A percentile compares a stretch with the other conserved stretches of the same genome.
Evolutionary conservation across 2,888 invertebrate genomes (phyloP).

Genomic region (Synergus umbraculus): DNA sequence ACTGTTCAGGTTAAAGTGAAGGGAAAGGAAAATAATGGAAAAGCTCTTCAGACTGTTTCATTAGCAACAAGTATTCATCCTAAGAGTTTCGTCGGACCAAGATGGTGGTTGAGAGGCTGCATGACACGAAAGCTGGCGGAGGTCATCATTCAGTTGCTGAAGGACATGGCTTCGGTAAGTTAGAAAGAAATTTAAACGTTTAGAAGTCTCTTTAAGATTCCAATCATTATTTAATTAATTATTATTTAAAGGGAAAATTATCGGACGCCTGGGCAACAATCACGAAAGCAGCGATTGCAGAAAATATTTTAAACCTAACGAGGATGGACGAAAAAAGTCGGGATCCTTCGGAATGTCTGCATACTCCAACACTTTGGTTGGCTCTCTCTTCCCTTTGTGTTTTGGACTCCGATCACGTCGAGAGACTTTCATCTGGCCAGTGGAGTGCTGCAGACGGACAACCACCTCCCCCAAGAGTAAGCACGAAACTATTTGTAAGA

Average conservation of each 20-base stretch:
- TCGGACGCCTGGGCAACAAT: slow-evolving; percentile 91
- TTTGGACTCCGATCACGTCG: slow-evolving; percentile 93
- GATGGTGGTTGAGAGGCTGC: slow-evolving; percentile 93
- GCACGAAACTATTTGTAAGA: slow-evolving; percentile 42
- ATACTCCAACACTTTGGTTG: slow-evolving; percentile 93
- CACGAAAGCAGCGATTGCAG: slow-evolving; percentile 92
- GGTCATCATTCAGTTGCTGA: slow-evolving; percentile 90
- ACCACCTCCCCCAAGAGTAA: slow-evolving; percentile 79
- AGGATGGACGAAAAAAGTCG: slow-evolving; percentile 88
- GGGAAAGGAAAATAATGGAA: slow-evolving; percentile 80
- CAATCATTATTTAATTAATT: neutral
- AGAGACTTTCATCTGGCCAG: slow-evolving; percentile 87
- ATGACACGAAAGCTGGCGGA: slow-evolving; percentile 92
- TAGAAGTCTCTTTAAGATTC: neutral
- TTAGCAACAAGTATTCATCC: slow-evolving; percentile 81
- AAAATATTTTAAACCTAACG: slow-evolving; percentile 90
- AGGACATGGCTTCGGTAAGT: slow-evolving; percentile 94
- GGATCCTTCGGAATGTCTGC: slow-evolving; percentile 87
- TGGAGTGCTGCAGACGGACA: slow-evolving; percentile 84
- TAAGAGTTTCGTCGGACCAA: slow-evolving; percentile 79
- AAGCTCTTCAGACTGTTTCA: slow-evolving; percentile 79
- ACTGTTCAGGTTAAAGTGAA: slow-evolving; percentile 93
- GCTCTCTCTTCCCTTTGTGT: slow-evolving; percentile 96
- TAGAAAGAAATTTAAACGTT: neutral
- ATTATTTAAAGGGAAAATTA: slow-evolving; percentile 85